Evolutionary conservation across 2,113 vertebrate species (phyloP).

Genomic region (Misgurnus anguillicaudatus): DNA sequence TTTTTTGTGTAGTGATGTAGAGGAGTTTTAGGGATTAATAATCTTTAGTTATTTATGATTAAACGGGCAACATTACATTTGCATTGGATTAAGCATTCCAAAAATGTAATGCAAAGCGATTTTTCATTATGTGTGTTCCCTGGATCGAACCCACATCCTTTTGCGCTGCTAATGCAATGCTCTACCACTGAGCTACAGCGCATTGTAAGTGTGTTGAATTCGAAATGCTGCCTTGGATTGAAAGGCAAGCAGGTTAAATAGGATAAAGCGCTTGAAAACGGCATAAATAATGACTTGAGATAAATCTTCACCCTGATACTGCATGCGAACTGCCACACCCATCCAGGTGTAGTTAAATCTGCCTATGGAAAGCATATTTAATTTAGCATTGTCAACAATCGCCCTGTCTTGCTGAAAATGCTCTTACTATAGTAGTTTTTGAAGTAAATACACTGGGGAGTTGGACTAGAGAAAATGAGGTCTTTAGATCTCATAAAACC

Average conservation of each 20-base stretch:
- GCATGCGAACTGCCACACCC: too few relatives aligned
- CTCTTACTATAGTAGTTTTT: conserved; percentile 4
- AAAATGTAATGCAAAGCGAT: too few relatives aligned
- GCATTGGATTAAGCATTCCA: too few relatives aligned
- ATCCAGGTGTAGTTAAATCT: conserved; percentile 20
- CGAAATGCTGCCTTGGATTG: not conserved
- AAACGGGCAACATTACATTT: too few relatives aligned
- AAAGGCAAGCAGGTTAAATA: not conserved
- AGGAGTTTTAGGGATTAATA: too few relatives aligned
- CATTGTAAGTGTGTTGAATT: not conserved
- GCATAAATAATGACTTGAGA: not conserved
- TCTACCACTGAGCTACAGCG: too few relatives aligned
- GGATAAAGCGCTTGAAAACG: not conserved
- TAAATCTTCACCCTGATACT: not conserved
- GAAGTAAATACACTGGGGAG: conserved; percentile 1
- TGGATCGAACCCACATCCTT: too few relatives aligned
- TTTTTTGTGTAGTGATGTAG: not conserved
- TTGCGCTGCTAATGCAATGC: too few relatives aligned
- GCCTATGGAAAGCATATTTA: conserved; percentile 29
- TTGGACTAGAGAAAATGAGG: not conserved
- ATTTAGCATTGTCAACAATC: conserved; percentile 34
- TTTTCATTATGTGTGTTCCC: too few relatives aligned
- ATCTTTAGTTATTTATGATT: too few relatives aligned
- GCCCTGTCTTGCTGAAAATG: not conserved
- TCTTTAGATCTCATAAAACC: not conserved